phyloP scores from a whole-genome alignment of 2,113 vertebrate species.

The Indri indri region DNA sequence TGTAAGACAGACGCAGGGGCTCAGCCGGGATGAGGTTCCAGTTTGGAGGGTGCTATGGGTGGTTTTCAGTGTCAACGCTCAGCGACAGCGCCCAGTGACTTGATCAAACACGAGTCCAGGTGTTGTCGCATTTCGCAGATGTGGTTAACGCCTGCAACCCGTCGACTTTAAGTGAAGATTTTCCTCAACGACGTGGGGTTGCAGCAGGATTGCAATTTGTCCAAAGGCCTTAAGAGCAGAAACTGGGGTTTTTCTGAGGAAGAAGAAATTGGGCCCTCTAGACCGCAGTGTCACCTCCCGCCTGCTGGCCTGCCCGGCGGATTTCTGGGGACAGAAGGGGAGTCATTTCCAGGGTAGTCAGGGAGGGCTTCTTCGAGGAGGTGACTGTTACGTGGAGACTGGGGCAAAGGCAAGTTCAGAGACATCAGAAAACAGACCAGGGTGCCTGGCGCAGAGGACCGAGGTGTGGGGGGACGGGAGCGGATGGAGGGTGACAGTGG shows the following conservation, averaged over 20 bases:
- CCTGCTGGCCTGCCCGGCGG: not conserved
- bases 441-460: not conserved
- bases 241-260: not conserved
- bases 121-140: not conserved
- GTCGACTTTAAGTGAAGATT: not conserved
- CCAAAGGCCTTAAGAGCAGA: not conserved
- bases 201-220: too few relatives aligned
- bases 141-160: not conserved
- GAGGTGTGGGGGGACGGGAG: too few relatives aligned
- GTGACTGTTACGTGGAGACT: not conserved
- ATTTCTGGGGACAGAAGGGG: too few relatives aligned
- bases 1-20: not conserved
- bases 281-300: too few relatives aligned
- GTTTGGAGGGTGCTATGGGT: not conserved
- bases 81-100: not conserved
- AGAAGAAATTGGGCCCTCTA: not conserved
- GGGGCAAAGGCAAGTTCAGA: not conserved
- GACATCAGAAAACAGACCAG: not conserved
- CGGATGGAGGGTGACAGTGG: too few relatives aligned
- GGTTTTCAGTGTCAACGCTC: not conserved
- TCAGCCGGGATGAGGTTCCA: not conserved
- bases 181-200: not conserved
- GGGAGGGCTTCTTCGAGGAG: not conserved
- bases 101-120: not conserved
- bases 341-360: not conserved